Evolutionary conservation across 2,888 invertebrate species (phyloP), one percentile per base, ranked within the genome.

Genomic region (Siphlonurus alternatus): DNA sequence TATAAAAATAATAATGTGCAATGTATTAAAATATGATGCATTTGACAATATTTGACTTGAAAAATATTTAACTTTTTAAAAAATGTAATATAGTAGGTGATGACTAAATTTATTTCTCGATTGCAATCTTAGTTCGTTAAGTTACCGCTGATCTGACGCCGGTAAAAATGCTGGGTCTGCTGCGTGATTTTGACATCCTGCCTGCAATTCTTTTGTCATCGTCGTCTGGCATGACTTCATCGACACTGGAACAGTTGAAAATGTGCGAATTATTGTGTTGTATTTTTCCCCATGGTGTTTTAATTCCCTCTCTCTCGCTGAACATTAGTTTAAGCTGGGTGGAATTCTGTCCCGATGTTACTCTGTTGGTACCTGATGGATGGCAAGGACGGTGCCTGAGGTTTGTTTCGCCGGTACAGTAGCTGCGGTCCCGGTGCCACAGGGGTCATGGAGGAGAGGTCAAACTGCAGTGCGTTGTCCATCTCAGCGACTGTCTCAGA

Each of bases 381-480:
- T 10, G 38, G 5, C 5, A 15, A 38, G 38, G 38, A 10, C 5
- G 38, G 15, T 38, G 38, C 15, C 15, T 38, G n/a, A n/a, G n/a
- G 7, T 38, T 38, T 38, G 38, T 15, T 38, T 38, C 15, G 5
- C 15, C n/a, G 5, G 56, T n/a, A 22, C 5, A 56, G 22, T 20
- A 56, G 56, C 22, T 56, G n/a, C 20, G 56, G 56, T n/a, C 56
- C 56, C 5, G 56, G 56, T 5, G n/a, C 56, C 5, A n/a, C 22
- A 22, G 56, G 56, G 22, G n/a, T 56, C 20, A 56, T n/a, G 5
- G n/a, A 18, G 20, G 56, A 56, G 19, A 56, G 22, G 56, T 56
- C 59, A 56, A 63, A 63, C 22, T 63, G 54, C n/a, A 63, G 22
- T 1, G 38, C 24, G 19, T 63, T 63, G 56, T 63, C 63, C 23